phyloP scores from a whole-genome alignment of 2,888 invertebrate genomes.

The Charanyca ferruginea region DNA sequence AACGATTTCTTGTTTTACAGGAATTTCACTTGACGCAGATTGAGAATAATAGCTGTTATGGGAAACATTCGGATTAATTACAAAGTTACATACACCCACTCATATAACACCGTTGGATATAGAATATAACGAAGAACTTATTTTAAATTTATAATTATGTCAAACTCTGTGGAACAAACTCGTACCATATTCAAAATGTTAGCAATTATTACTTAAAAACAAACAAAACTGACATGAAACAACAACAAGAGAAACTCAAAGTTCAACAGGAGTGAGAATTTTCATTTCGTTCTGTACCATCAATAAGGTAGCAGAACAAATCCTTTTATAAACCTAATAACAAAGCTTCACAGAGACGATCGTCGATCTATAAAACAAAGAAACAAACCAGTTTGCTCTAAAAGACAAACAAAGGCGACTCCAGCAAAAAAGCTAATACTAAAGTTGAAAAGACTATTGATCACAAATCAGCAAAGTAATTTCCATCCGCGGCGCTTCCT shows the following conservation, averaged over 20 bases:
- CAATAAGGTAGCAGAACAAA: conserved; percentile 30
- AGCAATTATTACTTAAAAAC: conserved; percentile 1
- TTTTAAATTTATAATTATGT: neutral
- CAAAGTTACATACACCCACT: neutral
- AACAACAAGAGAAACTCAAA: conserved; percentile 14
- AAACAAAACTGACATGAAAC: conserved; percentile 4
- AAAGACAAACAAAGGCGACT: conserved; percentile 54
- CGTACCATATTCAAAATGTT: neutral
- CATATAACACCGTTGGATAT: neutral
- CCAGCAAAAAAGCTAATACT: conserved; percentile 51
- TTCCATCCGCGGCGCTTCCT: conserved; percentile 38
- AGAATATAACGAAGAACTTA: neutral
- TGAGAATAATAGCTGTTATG: conserved; percentile 33
- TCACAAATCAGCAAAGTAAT: conserved; percentile 59
- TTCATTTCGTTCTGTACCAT: conserved; percentile 11
- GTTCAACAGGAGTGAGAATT: conserved; percentile 21
- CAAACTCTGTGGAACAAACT: too few relatives aligned
- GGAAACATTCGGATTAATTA: conserved; percentile 22
- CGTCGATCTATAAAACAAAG: conserved; percentile 49
- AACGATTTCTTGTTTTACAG: conserved; percentile 49
- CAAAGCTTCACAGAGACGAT: conserved; percentile 39
- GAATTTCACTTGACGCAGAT: conserved; percentile 30
- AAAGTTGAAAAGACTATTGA: conserved; percentile 58
- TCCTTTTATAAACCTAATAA: conserved; percentile 43
- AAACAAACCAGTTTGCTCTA: conserved; percentile 42